A percentile compares a stretch with the other conserved stretches of the same genome.
phyloP scores from a whole-genome alignment of 2,797 vertebrate genomes.

The Centroberyx gerrardi region DNA sequence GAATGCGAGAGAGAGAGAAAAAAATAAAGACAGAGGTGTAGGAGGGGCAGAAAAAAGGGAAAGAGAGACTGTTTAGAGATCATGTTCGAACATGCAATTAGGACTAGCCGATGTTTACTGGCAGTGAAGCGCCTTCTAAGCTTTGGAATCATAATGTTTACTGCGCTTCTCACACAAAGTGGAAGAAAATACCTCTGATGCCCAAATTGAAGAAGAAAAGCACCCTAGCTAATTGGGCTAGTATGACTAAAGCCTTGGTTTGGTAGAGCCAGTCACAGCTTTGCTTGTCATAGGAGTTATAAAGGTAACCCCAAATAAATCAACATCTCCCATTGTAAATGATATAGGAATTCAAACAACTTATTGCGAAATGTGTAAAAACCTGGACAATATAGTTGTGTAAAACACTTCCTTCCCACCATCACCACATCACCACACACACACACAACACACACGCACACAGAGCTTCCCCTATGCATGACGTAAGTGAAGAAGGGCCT shows the following conservation, averaged over 20 bases:
- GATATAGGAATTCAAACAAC: neutral
- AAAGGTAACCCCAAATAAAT: neutral
- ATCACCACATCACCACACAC: neutral
- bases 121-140: too few relatives aligned
- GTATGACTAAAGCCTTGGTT: neutral
- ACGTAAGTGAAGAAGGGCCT: slow-evolving; percentile 36
- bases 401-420: slow-evolving; percentile 1
- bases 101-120: too few relatives aligned
- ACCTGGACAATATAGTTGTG: neutral
- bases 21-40: neutral
- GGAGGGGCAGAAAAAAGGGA: neutral
- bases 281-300: neutral
- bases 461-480: slow-evolving; percentile 36
- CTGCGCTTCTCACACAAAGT: too few relatives aligned
- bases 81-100: too few relatives aligned
- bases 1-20: neutral
- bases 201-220: neutral
- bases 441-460: slow-evolving; percentile 17
- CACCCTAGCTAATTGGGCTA: neutral
- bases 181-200: neutral
- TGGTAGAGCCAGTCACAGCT: neutral
- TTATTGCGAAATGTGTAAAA: slow-evolving; percentile 14
- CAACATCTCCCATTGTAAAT: neutral
- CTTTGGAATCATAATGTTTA: too few relatives aligned
- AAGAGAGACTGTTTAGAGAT: neutral